A percentile compares a stretch with the other conserved stretches of the same genome.
These are phyloP conservation scores for Saguinus imperator DNA, from an alignment of 2,113 vertebrate genomes.

Conservation along the genomic window DNA sequence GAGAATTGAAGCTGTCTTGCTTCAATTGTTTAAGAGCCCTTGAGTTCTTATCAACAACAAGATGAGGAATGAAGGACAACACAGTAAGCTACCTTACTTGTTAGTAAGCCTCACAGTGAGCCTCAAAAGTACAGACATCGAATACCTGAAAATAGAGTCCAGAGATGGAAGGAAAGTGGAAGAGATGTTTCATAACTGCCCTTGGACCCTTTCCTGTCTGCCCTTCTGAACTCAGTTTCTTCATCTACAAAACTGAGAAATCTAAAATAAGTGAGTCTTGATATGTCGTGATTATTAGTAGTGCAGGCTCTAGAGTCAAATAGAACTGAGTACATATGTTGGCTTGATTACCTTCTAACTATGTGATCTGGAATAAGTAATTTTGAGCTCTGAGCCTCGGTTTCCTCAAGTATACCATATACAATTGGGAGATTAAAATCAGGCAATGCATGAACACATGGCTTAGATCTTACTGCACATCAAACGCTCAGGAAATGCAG, in stretches of 20 bases:
- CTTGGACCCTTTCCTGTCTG: neutral
- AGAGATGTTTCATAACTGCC: neutral
- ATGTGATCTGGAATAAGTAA: neutral
- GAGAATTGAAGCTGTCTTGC: neutral
- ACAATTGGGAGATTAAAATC: neutral
- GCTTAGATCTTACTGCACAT: neutral
- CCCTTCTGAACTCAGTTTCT: neutral
- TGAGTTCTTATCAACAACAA: neutral
- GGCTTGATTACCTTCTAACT: neutral
- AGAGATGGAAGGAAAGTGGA: neutral
- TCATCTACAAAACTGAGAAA: neutral
- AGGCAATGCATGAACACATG: neutral
- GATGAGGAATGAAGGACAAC: neutral
- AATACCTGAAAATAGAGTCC: neutral
- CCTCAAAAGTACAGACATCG: neutral
- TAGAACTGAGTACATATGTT: neutral
- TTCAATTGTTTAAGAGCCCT: neutral
- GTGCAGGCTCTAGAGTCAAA: neutral
- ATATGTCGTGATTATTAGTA: neutral
- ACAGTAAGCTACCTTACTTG: neutral
- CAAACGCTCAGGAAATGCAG: neutral
- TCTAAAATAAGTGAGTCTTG: neutral
- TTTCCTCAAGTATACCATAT: neutral
- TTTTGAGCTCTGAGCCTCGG: neutral
- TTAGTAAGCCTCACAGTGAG: too few species aligned